Base-by-base conservation (phyloP, 2,888 invertebrate genomes). In the Pardosa pseudoannulata region DNA sequence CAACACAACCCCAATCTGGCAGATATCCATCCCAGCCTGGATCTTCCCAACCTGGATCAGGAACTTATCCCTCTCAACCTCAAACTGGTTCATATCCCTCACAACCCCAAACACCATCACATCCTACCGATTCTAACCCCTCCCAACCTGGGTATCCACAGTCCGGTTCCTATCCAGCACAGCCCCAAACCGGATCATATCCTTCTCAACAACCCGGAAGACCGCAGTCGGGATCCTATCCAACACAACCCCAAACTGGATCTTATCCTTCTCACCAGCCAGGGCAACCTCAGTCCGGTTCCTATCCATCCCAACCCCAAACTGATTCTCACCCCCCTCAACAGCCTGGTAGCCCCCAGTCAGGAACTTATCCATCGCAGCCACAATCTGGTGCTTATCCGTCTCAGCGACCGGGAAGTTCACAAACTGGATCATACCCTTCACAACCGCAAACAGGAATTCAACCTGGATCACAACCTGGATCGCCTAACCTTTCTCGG, bases 101-200 rank as follows among this genome's bases (percentile, higher is more conserved):
- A 27, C 79, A 70, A 28, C 56, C 62, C 23, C 72, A 72, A 39
- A 27, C 68, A 9, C 46, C 46, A 46, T 29, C 1, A 5, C 31
- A n/a, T 32, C 67, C 67, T 41, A 23, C 67, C 7, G 23, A 32
- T 23, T 28, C 19, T n/a, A 5, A 67, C 5, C n/a, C 32, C 16
- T 56, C 72, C n/a, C 79, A 70, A 28, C n/a, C n/a, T n/a, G n/a
- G n/a, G n/a, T 39, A 28, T 6, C 64, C 74, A n/a, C 39, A n/a
- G 11, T 23, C 67, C 11, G 23, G 32, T 11, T 32, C 36, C 6
- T 1, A 67, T 36, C 32, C 32, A 32, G n/a, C 50, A 27, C 79
- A 70, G n/a, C 56, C 62, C 23, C 72, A 72, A 39, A 27, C 68
- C 11, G 62, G 62, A 2, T 5, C 0, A 13, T 5, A 27, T 13